A percentile compares a stretch with the other conserved stretches of the same genome.
These are phyloP conservation scores for Drosophila tanythrix DNA, from an alignment of 2,888 invertebrate species.

Conservation along the genomic window DNA sequence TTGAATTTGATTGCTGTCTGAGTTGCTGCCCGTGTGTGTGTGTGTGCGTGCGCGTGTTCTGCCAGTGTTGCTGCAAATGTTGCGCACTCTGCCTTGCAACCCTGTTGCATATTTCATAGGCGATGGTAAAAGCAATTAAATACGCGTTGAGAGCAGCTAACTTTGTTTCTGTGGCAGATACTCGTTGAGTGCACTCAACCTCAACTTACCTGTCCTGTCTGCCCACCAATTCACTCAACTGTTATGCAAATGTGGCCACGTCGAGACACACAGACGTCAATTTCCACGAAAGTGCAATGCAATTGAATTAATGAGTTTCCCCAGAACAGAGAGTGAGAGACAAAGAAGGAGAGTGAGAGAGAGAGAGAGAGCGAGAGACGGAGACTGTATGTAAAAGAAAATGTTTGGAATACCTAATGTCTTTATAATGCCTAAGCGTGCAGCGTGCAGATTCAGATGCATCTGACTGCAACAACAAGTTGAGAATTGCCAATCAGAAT, in stretches of 20 bases:
- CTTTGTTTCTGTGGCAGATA: slow-evolving; percentile 15
- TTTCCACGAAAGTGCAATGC: slow-evolving; percentile 71
- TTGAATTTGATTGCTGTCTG: slow-evolving; percentile 73
- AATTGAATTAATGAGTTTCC: slow-evolving; percentile 73
- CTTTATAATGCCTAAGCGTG: slow-evolving; percentile 69
- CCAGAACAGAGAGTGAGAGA: slow-evolving; percentile 4
- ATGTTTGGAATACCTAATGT: slow-evolving; percentile 75
- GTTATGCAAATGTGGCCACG: slow-evolving; percentile 68
- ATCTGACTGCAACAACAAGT: slow-evolving; percentile 35
- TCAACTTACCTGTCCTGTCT: slow-evolving; percentile 8
- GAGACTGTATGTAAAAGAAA: slow-evolving; percentile 41
- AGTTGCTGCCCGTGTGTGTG: slow-evolving; percentile 12
- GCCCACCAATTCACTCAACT: slow-evolving; percentile 43
- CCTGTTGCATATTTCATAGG: slow-evolving; percentile 53
- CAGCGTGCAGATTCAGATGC: slow-evolving; percentile 50
- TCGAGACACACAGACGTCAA: slow-evolving; percentile 50
- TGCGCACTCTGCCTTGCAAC: slow-evolving; percentile 43
- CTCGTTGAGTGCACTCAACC: slow-evolving; percentile 7
- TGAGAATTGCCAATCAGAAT: slow-evolving; percentile 45
- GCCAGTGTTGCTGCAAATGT: slow-evolving; percentile 13
- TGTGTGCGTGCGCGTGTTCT: neutral
- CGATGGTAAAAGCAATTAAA: slow-evolving; percentile 61
- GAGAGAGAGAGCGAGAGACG: neutral
- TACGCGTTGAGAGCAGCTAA: slow-evolving; percentile 29
- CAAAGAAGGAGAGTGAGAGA: neutral